Percentiles rank a stretch among this genome's conserved stretches.
These are phyloP conservation scores for Pectinophora gossypiella DNA, from an alignment of 1,140 invertebrate genomes.

Conservation along the genomic window DNA sequence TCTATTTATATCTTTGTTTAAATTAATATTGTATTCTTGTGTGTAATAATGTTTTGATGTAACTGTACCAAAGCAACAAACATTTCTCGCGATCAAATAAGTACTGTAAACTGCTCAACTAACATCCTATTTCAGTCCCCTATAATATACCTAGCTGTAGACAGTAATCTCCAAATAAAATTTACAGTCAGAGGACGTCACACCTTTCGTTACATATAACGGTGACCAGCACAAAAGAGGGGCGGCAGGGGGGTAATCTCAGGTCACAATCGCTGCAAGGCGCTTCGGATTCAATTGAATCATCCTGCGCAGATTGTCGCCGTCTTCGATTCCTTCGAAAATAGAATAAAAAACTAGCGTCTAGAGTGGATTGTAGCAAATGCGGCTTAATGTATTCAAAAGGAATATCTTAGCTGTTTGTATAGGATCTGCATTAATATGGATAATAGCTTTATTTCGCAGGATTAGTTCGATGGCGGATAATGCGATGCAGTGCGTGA, in stretches of 20 bases:
- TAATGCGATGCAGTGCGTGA: no score
- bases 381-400: neutral
- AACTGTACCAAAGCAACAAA: no score
- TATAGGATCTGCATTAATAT: neutral
- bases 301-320: neutral
- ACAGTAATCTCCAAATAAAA: no score
- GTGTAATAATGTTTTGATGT: no score
- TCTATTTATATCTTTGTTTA: no score
- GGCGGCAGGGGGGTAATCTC: neutral
- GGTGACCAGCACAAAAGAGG: neutral
- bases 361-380: neutral
- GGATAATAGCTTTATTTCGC: neutral
- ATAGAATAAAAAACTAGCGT: neutral
- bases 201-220: no score
- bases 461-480: neutral
- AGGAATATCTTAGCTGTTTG: neutral
- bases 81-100: no score
- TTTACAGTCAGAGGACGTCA: no score
- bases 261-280: neutral
- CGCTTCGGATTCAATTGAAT: neutral
- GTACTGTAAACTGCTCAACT: no score
- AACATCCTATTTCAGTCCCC: no score
- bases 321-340: neutral
- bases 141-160: no score
- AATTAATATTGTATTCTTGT: no score